phyloP scores from a whole-genome alignment of 2,888 invertebrate species.

The Latrodectus elegans region DNA sequence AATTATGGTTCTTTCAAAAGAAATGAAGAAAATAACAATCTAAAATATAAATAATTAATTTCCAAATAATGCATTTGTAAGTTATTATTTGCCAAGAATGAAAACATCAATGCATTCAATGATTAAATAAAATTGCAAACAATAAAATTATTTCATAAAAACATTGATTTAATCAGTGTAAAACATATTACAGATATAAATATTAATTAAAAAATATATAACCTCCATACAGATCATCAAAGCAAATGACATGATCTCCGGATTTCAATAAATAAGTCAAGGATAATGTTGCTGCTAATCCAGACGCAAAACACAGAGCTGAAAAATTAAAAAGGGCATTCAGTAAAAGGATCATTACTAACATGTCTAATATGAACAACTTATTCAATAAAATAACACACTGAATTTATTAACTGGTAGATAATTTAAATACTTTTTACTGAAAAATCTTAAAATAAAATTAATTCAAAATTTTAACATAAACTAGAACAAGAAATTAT shows the following conservation, averaged over 20 bases:
- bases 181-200: slow-evolving; percentile 66
- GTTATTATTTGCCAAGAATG: background rate
- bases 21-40: background rate
- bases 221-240: slow-evolving; percentile 97
- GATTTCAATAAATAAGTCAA: slow-evolving; percentile 83
- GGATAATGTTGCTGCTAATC: slow-evolving; percentile 88
- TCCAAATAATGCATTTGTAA: too few relatives aligned
- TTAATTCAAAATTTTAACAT: too few relatives aligned
- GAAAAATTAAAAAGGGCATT: background rate
- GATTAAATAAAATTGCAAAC: background rate
- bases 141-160: too few relatives aligned
- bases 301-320: slow-evolving; percentile 84
- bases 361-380: too few relatives aligned
- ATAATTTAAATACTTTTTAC: too few relatives aligned
- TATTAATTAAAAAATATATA: slow-evolving; percentile 71
- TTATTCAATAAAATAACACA: too few relatives aligned
- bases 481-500: too few relatives aligned
- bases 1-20: background rate
- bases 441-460: too few relatives aligned
- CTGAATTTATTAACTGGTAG: too few relatives aligned
- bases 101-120: background rate
- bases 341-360: too few relatives aligned
- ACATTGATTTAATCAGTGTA: too few relatives aligned
- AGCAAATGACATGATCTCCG: slow-evolving; percentile 93
- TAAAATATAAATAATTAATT: background rate